These are phyloP conservation scores for Chymomyza amoena DNA, from an alignment of 2,888 invertebrate species.

Conservation along the genomic window DNA sequence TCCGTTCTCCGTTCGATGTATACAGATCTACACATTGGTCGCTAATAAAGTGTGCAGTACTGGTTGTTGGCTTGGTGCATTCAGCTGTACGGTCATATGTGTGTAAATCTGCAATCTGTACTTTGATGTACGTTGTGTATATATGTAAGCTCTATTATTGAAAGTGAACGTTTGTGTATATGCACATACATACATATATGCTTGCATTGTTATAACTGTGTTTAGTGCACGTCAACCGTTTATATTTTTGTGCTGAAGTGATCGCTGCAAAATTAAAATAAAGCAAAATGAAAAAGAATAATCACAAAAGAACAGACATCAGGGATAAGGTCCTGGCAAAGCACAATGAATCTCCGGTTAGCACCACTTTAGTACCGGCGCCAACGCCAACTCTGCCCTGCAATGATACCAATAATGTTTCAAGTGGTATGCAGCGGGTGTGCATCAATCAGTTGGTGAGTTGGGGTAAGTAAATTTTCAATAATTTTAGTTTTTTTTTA, in stretches of 20 bases:
- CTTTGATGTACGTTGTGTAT: neutral
- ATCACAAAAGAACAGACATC: constrained; percentile 31
- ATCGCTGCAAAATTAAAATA: constrained; percentile 8
- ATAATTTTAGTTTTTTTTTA: neutral
- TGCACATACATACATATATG: constrained; percentile 1
- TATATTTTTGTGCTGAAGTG: constrained; percentile 11
- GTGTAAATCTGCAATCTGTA: too few relatives aligned
- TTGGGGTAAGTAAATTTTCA: neutral
- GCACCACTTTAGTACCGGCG: neutral
- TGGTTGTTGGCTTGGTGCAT: too few relatives aligned
- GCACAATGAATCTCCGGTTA: constrained; percentile 2
- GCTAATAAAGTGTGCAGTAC: neutral
- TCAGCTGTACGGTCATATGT: too few relatives aligned
- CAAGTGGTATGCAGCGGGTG: neutral
- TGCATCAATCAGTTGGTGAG: neutral
- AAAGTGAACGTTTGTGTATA: neutral
- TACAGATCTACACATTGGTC: neutral
- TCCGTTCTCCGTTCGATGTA: neutral
- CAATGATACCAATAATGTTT: neutral
- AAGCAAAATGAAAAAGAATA: constrained; percentile 45
- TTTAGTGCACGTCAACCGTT: neutral
- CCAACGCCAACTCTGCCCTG: too few relatives aligned
- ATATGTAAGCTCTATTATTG: neutral
- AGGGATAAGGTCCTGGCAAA: constrained; percentile 22
- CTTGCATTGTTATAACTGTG: neutral